A percentile compares a stretch with the other conserved stretches of the same genome.
Conservation (phyloP, 2,888 invertebrate genomes). For the Pherbina coryleti region DNA sequence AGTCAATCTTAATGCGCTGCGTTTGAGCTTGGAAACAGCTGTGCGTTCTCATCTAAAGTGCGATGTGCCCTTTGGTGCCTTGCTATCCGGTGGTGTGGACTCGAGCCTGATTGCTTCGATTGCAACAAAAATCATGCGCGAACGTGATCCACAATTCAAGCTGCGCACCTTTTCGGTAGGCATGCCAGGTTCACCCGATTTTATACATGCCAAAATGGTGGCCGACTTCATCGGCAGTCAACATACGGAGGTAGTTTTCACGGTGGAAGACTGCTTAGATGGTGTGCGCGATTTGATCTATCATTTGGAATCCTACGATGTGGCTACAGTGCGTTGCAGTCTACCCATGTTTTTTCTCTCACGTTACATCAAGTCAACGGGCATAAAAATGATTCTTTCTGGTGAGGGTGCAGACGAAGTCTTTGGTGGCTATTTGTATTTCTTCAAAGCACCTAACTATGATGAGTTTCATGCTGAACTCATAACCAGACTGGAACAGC, state of each 20-base stretch:
- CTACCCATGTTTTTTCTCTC: slow-evolving; percentile 83
- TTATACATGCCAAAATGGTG: slow-evolving; percentile 86
- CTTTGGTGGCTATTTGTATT: slow-evolving; percentile 96
- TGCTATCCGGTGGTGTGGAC: slow-evolving; percentile 69
- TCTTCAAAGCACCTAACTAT: slow-evolving; percentile 86
- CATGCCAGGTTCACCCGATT: slow-evolving; percentile 89
- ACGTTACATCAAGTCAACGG: slow-evolving; percentile 85
- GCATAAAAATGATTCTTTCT: slow-evolving; percentile 89
- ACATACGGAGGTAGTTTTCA: slow-evolving; percentile 90
- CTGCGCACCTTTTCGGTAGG: slow-evolving; percentile 90
- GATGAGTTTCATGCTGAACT: slow-evolving; percentile 83
- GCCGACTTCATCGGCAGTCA: slow-evolving; percentile 88
- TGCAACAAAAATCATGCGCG: slow-evolving; percentile 66
- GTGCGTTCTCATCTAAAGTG: slow-evolving; percentile 69
- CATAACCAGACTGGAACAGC: slow-evolving; percentile 76
- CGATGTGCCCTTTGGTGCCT: slow-evolving; percentile 66
- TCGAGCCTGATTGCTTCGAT: slow-evolving; percentile 69
- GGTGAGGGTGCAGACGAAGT: slow-evolving; percentile 97
- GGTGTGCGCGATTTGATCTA: slow-evolving; percentile 87
- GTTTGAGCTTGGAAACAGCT: slow-evolving; percentile 62
- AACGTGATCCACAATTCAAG: slow-evolving; percentile 60
- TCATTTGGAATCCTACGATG: slow-evolving; percentile 84
- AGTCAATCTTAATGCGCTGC: slow-evolving; percentile 52
- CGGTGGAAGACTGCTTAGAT: slow-evolving; percentile 77
- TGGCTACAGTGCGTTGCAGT: slow-evolving; percentile 68